Evolutionary conservation across 2,888 invertebrate species (phyloP), one percentile per base, ranked within the genome.

Genomic region (Tipula vernalis): DNA sequence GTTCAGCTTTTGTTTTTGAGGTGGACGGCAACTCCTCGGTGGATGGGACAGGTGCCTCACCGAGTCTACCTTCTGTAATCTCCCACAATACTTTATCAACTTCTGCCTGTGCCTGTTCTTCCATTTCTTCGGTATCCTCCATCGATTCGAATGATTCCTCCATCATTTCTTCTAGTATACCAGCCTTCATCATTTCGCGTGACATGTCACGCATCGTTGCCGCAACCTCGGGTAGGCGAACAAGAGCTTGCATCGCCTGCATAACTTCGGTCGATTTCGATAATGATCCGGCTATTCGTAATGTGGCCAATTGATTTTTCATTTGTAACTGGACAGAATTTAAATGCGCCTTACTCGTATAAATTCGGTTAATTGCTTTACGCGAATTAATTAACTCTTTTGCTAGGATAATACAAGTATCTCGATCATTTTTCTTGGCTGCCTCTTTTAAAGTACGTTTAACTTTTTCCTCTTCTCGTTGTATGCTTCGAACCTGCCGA

Each of bases 181-280:
- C 99, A 0, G 98, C 98, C 91, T 95, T 96, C 97, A 98, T 99
- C 99, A 99, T 99, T 93, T 99, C 99, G 90, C 97, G 98, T 1
- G 99, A 98, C 93, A 99, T 93, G 89, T 99, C 99, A 89, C 98
- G 95, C 99, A 99, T 99, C 0, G 98, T 98, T 71, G 95, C 95
- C 0, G 98, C 97, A 3, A 99, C 95, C 91, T 99, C 99, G 0
- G 98, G 98, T 15, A 99, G 94, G 88, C 96, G 95, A 2, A 99
- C 93, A 6, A 99, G 92, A 5, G 95, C 94, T 90, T 99, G 98
- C 98, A 99, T 99, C 0, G 97, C 96, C 92, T 97, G 96, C 99
- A 99, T 99, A 88, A 99, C 99, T 93, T 99, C 98, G 2, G 99
- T 98, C 41, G 99, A 99, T 91, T 98, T 98, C 89, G 97, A 95